A percentile compares a stretch with the other conserved stretches of the same genome.
These are phyloP conservation scores for Upupa epops DNA, from an alignment of 2,113 vertebrate genomes.

Conservation along the genomic window DNA sequence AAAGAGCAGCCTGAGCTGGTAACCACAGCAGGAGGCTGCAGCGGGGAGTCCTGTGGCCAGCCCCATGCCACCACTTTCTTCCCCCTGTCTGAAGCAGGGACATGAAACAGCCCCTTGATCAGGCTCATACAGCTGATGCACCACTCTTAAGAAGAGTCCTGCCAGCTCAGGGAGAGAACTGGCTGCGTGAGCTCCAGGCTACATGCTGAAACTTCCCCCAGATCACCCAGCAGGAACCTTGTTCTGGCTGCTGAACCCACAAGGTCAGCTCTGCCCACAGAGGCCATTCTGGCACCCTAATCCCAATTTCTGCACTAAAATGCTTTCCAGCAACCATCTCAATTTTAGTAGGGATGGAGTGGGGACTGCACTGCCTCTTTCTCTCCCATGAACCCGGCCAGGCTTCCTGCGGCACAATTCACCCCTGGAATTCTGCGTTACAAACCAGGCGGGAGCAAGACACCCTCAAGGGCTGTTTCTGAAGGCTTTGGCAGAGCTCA, in stretches of 20 bases:
- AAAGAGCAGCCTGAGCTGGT: background rate
- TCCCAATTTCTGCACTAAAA: background rate
- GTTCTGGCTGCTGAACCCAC: background rate
- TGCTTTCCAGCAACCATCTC: background rate
- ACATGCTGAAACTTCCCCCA: background rate
- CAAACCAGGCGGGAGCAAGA: background rate
- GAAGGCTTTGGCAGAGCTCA: background rate
- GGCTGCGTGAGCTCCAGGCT: accelerated
- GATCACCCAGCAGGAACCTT: background rate
- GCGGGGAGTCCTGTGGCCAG: background rate
- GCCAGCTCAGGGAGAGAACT: accelerated
- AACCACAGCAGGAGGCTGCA: background rate
- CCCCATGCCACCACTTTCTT: background rate
- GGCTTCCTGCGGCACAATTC: background rate
- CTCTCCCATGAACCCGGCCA: background rate
- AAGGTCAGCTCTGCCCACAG: background rate
- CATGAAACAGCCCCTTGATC: background rate
- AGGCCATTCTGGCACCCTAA: accelerated
- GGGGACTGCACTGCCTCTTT: background rate
- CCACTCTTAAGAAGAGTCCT: background rate
- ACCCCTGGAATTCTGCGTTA: background rate
- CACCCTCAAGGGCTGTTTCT: conserved; percentile 4
- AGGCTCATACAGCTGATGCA: background rate
- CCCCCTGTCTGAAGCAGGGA: accelerated
- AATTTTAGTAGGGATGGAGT: background rate